Conservation (phyloP, 2,888 invertebrate species). For the Apodemia zela region DNA sequence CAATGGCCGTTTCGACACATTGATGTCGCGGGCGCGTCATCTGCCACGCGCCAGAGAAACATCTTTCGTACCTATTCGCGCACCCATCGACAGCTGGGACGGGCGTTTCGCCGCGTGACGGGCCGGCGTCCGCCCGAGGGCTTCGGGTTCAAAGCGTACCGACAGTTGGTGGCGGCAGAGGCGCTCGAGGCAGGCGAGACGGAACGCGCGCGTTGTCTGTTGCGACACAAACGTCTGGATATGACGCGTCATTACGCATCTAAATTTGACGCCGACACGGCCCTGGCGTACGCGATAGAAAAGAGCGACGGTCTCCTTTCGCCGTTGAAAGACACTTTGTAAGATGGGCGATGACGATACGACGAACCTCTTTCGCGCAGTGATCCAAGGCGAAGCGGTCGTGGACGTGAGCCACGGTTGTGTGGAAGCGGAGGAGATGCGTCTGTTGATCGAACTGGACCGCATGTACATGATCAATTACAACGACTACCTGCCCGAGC, state of each 20-base stretch:
- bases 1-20: conserved; percentile 8
- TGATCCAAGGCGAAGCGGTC: conserved; percentile 2
- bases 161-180: conserved; percentile 2
- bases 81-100: conserved; percentile 7
- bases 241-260: no score
- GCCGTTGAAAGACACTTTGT: no score
- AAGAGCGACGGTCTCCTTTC: no score
- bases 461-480: conserved; percentile 5
- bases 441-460: conserved; percentile 2
- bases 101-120: conserved; percentile 3
- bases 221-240: conserved; percentile 6
- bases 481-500: conserved; percentile 11
- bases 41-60: not conserved
- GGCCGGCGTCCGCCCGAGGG: conserved; percentile 5
- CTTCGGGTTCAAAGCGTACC: conserved; percentile 7
- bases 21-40: not conserved
- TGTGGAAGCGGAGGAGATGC: conserved; percentile 8
- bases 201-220: conserved; percentile 4
- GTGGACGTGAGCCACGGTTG: conserved; percentile 5
- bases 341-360: conserved; percentile 14
- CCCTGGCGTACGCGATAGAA: no score
- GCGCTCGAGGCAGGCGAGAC: conserved; percentile 9
- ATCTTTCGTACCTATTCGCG: not conserved
- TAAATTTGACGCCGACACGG: no score
- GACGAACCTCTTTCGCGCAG: not conserved